Evolutionary conservation across 2,113 vertebrate species (phyloP).

Genomic region (Calyptommatus sinebrachiatus): DNA sequence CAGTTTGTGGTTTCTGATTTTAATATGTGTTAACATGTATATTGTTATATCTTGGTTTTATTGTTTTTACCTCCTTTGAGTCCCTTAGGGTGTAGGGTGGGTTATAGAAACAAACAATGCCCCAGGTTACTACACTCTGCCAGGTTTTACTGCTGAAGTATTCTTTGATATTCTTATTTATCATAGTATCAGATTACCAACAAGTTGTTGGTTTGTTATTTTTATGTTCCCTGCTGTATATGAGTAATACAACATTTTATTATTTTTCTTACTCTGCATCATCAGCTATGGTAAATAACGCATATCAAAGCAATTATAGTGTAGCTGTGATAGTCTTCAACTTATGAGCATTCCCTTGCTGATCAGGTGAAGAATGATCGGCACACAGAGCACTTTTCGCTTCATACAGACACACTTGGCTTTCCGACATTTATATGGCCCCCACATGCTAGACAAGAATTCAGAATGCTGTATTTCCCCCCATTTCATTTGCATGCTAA

Average conservation of each 20-base stretch:
- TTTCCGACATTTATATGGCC: neutral
- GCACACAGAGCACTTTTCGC: neutral
- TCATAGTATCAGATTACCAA: neutral
- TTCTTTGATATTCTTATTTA: neutral
- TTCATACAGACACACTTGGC: neutral
- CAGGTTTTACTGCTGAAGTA: neutral
- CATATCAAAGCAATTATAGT: neutral
- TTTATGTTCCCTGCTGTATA: neutral
- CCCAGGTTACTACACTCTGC: neutral
- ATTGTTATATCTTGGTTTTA: too few relatives aligned
- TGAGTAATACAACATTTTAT: neutral
- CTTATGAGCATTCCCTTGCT: neutral
- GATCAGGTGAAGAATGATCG: neutral
- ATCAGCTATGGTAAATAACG: neutral
- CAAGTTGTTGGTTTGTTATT: neutral
- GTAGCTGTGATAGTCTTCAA: neutral
- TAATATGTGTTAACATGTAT: too few relatives aligned
- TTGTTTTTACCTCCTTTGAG: too few relatives aligned
- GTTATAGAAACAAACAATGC: too few relatives aligned
- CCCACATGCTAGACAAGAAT: neutral
- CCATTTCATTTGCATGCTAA: constrained; percentile 3
- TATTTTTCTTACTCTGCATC: neutral
- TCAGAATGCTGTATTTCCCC: neutral
- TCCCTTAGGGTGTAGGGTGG: too few relatives aligned
- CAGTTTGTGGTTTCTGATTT: too few relatives aligned